phyloP scores from a whole-genome alignment of 2,797 vertebrate genomes.

The Discoglossus pictus region DNA sequence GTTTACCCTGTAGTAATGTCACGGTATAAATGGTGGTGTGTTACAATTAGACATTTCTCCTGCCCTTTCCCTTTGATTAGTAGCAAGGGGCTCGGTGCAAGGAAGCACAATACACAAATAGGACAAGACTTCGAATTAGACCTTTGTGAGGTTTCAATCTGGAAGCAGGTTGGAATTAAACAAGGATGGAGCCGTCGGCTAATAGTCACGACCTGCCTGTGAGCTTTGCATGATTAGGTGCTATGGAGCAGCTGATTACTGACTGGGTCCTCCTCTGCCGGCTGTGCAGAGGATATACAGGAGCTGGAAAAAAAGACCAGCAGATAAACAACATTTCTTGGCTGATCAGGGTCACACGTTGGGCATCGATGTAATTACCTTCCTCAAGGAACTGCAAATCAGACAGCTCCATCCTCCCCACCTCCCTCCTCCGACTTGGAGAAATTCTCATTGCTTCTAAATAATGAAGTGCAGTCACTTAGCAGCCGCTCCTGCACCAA shows the following conservation, averaged over 20 bases:
- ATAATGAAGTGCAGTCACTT: constrained; percentile 53
- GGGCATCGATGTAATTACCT: constrained; percentile 70
- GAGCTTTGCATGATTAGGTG: constrained; percentile 74
- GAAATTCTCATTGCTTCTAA: constrained; percentile 54
- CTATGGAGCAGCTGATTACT: constrained; percentile 69
- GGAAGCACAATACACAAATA: not conserved
- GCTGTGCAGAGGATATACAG: constrained; percentile 56
- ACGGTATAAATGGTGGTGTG: not conserved
- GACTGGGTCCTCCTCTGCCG: constrained; percentile 67
- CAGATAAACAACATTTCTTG: constrained; percentile 67
- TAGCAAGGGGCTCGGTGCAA: not conserved
- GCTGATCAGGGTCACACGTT: constrained; percentile 69
- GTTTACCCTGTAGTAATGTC: constrained; percentile 3
- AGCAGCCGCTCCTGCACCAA: not conserved
- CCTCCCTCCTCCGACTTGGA: constrained; percentile 43
- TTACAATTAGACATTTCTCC: not conserved
- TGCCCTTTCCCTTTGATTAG: not conserved
- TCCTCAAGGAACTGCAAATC: constrained; percentile 65
- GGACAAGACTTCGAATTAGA: not conserved
- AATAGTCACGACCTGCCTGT: constrained; percentile 67
- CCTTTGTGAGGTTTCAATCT: not conserved
- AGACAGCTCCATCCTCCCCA: constrained; percentile 53
- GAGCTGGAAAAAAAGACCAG: constrained; percentile 5
- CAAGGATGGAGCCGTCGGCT: constrained; percentile 49
- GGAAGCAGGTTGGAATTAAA: constrained; percentile 6